Evolutionary conservation across 2,113 vertebrate species (phyloP).

Genomic region (Gambusia affinis): DNA sequence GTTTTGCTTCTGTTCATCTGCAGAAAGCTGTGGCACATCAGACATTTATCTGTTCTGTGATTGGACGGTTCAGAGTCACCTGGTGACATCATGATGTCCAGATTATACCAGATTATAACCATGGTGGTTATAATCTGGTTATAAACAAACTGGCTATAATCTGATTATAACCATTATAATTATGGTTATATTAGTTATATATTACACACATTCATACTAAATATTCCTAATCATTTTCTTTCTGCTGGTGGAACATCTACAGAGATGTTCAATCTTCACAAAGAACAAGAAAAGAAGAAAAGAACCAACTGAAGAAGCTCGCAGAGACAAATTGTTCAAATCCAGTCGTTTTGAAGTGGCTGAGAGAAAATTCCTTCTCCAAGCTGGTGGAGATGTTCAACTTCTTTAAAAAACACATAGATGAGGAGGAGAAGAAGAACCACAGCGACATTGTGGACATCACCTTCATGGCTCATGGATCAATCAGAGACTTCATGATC

Average conservation of each 20-base stretch:
- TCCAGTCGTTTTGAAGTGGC: neutral
- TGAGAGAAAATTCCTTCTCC: neutral
- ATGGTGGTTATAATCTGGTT: too few relatives aligned
- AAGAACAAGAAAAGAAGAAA: neutral
- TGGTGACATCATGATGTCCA: too few relatives aligned
- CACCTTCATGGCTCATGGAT: neutral
- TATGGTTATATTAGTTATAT: too few relatives aligned
- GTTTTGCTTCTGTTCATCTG: too few relatives aligned
- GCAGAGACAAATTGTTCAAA: neutral
- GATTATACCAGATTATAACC: too few relatives aligned
- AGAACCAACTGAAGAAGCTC: neutral
- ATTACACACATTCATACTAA: too few relatives aligned
- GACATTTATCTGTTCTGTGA: too few relatives aligned
- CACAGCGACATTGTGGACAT: conserved; percentile 15
- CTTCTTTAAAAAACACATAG: neutral
- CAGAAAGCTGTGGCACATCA: too few relatives aligned
- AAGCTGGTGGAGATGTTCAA: neutral
- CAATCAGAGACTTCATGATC: neutral
- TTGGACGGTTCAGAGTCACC: too few relatives aligned
- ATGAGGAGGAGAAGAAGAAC: neutral
- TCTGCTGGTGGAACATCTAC: neutral
- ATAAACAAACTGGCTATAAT: too few relatives aligned
- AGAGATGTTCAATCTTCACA: neutral
- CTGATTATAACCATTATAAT: too few relatives aligned
- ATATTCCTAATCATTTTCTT: neutral